Evolutionary conservation across 2,797 vertebrate genomes (phyloP), one percentile per base, ranked within the genome.

Genomic region (Notolepis coatsorum): DNA sequence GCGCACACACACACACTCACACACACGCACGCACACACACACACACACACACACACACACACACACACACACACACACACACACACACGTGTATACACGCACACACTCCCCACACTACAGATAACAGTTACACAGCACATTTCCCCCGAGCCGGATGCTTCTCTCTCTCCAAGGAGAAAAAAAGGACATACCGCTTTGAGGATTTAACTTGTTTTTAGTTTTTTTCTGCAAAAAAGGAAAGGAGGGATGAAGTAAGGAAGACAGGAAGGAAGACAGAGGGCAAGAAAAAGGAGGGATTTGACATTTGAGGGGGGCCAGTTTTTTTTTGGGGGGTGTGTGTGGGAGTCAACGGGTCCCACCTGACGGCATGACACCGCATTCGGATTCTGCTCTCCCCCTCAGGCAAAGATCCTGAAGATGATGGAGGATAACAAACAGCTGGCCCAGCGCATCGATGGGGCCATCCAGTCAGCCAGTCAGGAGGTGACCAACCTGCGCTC

Each of bases 391-490:
- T 87, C 69, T 90, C 82, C 80, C 86, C 91, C 88, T 84, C 94
- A 96, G 95, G 94, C 93, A 91, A 95, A 94, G 87, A 96, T 95
- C 94, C 92, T 93, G 86, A 92, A 91, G 91, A 95, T 96, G 95
- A 98, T 96, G 96, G 96, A 97, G 79, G 96, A 97, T 92, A 97
- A 95, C 90, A 95, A 95, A 90, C 95, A 95, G 93, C 87, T 96
- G 89, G 95, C 95, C 65, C 94, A 95, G 71, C 93, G 95, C 88
- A 95, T 96, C 78, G 96, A 98, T 84, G 95, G 94, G 83, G 94
- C 95, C 86, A 93, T 96, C 80, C 95, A 95, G 92, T 93, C 95
- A 45, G 95, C 96, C 91, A 95, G 95, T 84, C 96, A 95, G 90
- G 96, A 97, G 91, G 95, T 95, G 92, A 94, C 93, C 84, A 94